Evolutionary conservation across 1,140 invertebrate genomes (phyloP).

Genomic region (Coenobita brevimanus): DNA sequence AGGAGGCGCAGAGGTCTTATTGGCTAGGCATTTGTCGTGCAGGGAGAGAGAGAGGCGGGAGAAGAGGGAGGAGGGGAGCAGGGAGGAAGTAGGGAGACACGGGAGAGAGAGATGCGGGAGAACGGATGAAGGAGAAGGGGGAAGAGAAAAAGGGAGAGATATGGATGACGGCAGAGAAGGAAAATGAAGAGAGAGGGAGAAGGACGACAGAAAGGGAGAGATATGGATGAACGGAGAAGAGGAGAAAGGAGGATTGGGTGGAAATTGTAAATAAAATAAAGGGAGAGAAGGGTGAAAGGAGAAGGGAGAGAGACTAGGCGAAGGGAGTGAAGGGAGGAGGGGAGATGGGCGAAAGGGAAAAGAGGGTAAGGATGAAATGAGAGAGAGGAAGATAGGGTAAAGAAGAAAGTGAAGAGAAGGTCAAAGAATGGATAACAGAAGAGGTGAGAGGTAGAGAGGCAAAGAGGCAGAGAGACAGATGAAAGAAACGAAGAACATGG

Average conservation of each 20-base stretch:
- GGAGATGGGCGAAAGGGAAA: neutral
- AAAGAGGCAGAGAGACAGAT: neutral
- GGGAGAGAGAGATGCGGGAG: neutral
- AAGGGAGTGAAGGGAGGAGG: too few species aligned
- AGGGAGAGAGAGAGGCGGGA: neutral
- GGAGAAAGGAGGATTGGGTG: neutral
- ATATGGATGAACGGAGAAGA: neutral
- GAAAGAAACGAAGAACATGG: too few species aligned
- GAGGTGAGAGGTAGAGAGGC: too few species aligned
- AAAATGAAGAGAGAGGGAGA: neutral
- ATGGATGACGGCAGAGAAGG: neutral
- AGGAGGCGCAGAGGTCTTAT: slow-evolving; percentile 13
- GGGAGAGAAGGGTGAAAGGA: too few species aligned
- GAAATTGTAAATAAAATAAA: too few species aligned
- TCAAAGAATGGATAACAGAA: too few species aligned
- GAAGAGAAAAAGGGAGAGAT: too few species aligned
- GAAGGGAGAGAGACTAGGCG: neutral
- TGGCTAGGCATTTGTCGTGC: slow-evolving; percentile 41
- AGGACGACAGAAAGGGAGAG: too few species aligned
- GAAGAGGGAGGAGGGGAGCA: neutral
- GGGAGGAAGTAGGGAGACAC: neutral
- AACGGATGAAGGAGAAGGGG: neutral
- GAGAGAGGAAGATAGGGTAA: neutral
- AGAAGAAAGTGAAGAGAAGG: too few species aligned
- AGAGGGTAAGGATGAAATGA: neutral